Conservation (phyloP, 2,113 vertebrate genomes). For the Corythaixoides concolor region DNA sequence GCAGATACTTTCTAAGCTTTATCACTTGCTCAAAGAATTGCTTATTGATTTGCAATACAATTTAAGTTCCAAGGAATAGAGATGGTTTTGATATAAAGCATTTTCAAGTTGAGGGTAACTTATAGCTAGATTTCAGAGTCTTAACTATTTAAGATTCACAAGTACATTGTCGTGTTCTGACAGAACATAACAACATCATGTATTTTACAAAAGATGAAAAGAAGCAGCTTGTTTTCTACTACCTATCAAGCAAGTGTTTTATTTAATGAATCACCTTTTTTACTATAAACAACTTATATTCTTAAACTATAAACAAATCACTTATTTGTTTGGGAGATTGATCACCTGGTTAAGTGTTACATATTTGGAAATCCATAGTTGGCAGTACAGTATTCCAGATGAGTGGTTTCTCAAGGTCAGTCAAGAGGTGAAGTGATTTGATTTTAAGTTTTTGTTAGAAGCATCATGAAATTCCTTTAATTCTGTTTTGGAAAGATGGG, state of each 20-base stretch:
- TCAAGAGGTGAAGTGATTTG: neutral
- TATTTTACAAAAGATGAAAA: neutral
- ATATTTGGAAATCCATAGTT: neutral
- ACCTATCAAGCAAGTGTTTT: neutral
- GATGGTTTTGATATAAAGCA: neutral
- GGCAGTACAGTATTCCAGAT: neutral
- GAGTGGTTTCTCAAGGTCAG: neutral
- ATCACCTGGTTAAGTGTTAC: neutral
- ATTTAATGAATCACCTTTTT: neutral
- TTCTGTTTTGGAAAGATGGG: neutral
- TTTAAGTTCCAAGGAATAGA: neutral
- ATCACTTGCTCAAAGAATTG: neutral
- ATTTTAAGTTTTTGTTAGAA: neutral
- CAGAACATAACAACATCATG: neutral
- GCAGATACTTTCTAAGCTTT: neutral
- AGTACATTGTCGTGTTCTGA: neutral
- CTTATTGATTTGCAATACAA: neutral
- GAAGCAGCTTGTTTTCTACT: neutral
- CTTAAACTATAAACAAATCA: neutral
- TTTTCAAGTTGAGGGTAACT: neutral
- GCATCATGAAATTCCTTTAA: neutral
- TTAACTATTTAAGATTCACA: neutral
- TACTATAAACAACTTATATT: neutral
- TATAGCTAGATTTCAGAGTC: neutral
- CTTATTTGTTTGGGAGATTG: neutral